Conservation (phyloP, 2,113 vertebrate genomes). For the Fulica atra region DNA sequence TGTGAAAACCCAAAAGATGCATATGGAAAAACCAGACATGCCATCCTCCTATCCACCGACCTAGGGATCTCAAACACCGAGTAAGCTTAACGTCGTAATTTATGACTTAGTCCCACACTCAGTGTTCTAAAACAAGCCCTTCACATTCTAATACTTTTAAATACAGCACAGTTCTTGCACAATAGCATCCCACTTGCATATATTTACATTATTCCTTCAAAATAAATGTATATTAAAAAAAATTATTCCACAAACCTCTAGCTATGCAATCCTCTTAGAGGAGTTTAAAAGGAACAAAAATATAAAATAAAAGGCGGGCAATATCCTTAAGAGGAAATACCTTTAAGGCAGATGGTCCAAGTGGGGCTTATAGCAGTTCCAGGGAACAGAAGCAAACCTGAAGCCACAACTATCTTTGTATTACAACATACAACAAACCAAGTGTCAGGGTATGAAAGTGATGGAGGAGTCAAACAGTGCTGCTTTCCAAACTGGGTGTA, state of each 20-base stretch:
- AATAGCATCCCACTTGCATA: slow-evolving; percentile 30
- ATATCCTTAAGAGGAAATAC: not conserved
- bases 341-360: not conserved
- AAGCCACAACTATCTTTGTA: not conserved
- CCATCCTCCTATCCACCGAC: not conserved
- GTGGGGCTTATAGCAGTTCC: not conserved
- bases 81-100: not conserved
- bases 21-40: not conserved
- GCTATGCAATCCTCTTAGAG: not conserved
- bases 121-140: slow-evolving; percentile 58
- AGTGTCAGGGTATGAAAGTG: not conserved
- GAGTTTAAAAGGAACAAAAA: not conserved
- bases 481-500: not conserved
- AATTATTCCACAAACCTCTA: not conserved
- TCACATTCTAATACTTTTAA: slow-evolving; percentile 32
- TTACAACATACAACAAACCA: not conserved
- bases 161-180: slow-evolving; percentile 35
- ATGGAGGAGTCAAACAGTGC: not conserved
- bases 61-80: not conserved
- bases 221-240: slow-evolving; percentile 5
- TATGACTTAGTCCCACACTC: slow-evolving; percentile 45
- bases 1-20: not conserved
- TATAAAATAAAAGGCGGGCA: not conserved
- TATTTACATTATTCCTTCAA: slow-evolving; percentile 3
- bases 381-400: not conserved